phyloP scores from a whole-genome alignment of 2,888 invertebrate species.

The Macrosoma leucophasiata region DNA sequence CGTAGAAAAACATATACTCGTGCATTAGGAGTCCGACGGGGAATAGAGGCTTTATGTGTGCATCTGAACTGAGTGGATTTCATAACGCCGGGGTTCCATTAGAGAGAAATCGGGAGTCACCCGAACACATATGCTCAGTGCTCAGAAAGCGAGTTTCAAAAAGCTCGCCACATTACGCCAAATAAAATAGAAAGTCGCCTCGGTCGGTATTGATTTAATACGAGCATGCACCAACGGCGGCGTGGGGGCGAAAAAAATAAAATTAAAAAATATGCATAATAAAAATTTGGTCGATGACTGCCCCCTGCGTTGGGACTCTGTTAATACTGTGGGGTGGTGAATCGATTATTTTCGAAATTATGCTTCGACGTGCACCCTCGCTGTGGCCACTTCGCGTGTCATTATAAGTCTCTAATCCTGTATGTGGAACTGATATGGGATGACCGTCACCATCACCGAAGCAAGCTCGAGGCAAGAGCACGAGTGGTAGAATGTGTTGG shows the following conservation, averaged over 20 bases:
- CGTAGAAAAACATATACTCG: too few species aligned
- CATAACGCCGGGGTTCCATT: constrained; percentile 39
- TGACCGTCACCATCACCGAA: too few species aligned
- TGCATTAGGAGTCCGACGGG: too few species aligned
- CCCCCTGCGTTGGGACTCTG: constrained; percentile 41
- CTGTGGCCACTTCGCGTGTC: too few species aligned
- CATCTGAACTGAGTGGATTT: constrained; percentile 27
- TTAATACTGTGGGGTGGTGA: constrained; percentile 46
- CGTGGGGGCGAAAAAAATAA: constrained; percentile 56
- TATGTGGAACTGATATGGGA: too few species aligned
- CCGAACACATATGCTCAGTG: constrained; percentile 27
- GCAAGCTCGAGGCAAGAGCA: too few species aligned
- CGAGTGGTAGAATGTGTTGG: too few species aligned
- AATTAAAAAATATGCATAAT: constrained; percentile 62
- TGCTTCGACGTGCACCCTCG: too few species aligned
- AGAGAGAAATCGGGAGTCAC: constrained; percentile 32
- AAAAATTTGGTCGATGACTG: constrained; percentile 68
- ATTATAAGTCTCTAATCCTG: too few species aligned
- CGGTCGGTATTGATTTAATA: constrained; percentile 57
- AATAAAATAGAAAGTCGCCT: constrained; percentile 41
- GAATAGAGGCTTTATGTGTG: too few species aligned
- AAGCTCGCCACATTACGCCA: constrained; percentile 36
- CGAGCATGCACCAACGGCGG: constrained; percentile 40
- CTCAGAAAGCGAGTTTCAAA: constrained; percentile 36
- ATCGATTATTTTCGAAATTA: constrained; percentile 58